Percentiles rank a stretch among this genome's conserved stretches.
phyloP scores from a whole-genome alignment of 2,113 vertebrate genomes.

The Scomber colias region DNA sequence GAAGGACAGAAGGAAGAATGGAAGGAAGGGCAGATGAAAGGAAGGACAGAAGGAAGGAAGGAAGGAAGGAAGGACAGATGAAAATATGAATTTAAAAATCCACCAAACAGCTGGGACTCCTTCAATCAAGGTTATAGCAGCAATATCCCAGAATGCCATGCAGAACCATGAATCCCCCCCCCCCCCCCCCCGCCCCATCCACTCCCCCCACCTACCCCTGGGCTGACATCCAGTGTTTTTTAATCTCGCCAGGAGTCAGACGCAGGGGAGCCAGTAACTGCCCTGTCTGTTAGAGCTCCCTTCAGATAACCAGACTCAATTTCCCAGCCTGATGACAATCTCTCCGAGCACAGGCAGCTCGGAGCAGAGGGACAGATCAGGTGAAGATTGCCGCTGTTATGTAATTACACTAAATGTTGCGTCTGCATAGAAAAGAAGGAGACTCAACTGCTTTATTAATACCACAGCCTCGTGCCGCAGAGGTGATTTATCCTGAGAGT shows the following conservation, averaged over 20 bases:
- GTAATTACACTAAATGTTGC: conserved; percentile 35
- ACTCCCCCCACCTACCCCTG: no score
- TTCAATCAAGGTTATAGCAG: conserved; percentile 60
- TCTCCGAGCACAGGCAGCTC: background rate
- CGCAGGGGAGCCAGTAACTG: conserved; percentile 16
- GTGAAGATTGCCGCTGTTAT: conserved; percentile 10
- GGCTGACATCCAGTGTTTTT: conserved; percentile 45
- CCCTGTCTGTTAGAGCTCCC: conserved; percentile 11
- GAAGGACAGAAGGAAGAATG: no score
- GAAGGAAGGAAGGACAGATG: no score
- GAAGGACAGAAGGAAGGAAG: no score
- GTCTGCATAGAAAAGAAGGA: background rate
- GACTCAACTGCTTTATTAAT: background rate
- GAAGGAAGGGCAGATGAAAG: no score
- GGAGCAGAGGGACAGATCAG: conserved; percentile 29
- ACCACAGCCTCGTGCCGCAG: background rate
- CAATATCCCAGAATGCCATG: conserved; percentile 58
- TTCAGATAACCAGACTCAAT: conserved; percentile 47
- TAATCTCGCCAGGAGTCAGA: conserved; percentile 55
- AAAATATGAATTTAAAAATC: background rate
- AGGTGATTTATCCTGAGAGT: background rate
- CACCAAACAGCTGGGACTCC: conserved; percentile 53
- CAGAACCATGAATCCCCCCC: conserved; percentile 9
- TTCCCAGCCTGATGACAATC: conserved; percentile 43
- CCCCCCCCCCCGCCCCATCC: no score